Percentiles rank a stretch among this genome's conserved stretches.
These are phyloP conservation scores for Campoplex nolae DNA, from an alignment of 2,888 invertebrate genomes.

Conservation along the genomic window DNA sequence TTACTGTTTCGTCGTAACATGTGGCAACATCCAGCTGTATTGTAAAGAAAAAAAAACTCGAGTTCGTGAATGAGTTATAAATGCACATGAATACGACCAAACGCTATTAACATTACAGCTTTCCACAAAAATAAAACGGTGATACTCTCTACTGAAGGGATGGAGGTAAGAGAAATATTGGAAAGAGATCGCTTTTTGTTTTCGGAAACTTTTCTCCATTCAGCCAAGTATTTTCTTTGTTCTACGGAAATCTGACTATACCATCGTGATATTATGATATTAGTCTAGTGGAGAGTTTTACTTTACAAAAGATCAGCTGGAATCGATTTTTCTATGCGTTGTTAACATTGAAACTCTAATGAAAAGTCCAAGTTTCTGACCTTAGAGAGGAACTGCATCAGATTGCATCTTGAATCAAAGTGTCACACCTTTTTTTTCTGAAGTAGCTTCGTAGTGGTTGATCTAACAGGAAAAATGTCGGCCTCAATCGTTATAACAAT, in stretches of 20 bases:
- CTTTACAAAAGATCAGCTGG: too few relatives aligned
- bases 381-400: too few relatives aligned
- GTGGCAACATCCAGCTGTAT: background rate
- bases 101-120: background rate
- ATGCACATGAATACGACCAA: too few relatives aligned
- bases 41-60: background rate
- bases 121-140: background rate
- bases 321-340: too few relatives aligned
- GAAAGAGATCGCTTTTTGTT: background rate
- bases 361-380: too few relatives aligned
- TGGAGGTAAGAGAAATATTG: background rate
- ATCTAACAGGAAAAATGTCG: too few relatives aligned
- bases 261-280: background rate
- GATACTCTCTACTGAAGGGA: background rate
- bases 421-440: too few relatives aligned
- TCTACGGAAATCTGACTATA: background rate
- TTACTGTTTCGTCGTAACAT: background rate
- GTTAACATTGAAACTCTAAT: too few relatives aligned
- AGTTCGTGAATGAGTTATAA: background rate
- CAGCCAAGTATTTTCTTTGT: background rate
- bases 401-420: too few relatives aligned
- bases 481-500: too few relatives aligned
- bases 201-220: background rate
- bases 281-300: too few relatives aligned
- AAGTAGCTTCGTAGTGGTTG: too few relatives aligned